A percentile compares a stretch with the other conserved stretches of the same genome.
Conservation (phyloP, 2,888 invertebrate genomes). For the Ethmia dodecea region DNA sequence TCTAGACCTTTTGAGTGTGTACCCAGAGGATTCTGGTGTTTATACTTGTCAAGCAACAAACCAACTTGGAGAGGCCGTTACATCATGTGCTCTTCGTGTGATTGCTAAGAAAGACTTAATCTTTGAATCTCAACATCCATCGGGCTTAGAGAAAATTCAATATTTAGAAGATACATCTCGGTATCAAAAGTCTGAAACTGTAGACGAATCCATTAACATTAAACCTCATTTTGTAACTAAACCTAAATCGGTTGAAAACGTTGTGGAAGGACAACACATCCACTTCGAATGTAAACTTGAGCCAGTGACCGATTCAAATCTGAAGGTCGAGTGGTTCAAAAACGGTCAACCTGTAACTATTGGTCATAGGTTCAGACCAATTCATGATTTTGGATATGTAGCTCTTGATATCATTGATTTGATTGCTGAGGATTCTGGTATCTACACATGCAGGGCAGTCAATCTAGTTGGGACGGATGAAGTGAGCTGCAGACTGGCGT, state of each 20-base stretch:
- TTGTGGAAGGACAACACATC: constrained; percentile 93
- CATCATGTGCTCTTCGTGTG: constrained; percentile 92
- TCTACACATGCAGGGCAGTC: constrained; percentile 95
- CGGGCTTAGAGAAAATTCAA: constrained; percentile 94
- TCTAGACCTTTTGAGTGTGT: constrained; percentile 95
- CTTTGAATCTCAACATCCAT: constrained; percentile 93
- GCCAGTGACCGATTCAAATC: constrained; percentile 96
- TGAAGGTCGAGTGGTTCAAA: constrained; percentile 98
- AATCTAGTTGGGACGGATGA: constrained; percentile 94
- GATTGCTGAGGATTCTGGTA: constrained; percentile 96
- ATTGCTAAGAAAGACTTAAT: constrained; percentile 93
- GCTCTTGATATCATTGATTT: constrained; percentile 97
- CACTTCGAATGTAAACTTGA: constrained; percentile 99
- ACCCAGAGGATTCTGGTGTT: constrained; percentile 97
- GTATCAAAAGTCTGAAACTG: constrained; percentile 87
- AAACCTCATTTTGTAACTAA: constrained; percentile 91
- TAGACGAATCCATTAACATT: constrained; percentile 90
- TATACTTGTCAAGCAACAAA: constrained; percentile 97
- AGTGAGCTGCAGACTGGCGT: constrained; percentile 84
- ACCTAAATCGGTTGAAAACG: constrained; percentile 90
- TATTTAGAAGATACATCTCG: constrained; percentile 92
- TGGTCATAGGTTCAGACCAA: constrained; percentile 96
- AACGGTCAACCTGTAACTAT: constrained; percentile 96
- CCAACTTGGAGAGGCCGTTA: constrained; percentile 95
- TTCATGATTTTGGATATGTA: constrained; percentile 99